Evolutionary conservation across 2,113 vertebrate genomes (phyloP).

Genomic region (Chrysochloris asiatica): DNA sequence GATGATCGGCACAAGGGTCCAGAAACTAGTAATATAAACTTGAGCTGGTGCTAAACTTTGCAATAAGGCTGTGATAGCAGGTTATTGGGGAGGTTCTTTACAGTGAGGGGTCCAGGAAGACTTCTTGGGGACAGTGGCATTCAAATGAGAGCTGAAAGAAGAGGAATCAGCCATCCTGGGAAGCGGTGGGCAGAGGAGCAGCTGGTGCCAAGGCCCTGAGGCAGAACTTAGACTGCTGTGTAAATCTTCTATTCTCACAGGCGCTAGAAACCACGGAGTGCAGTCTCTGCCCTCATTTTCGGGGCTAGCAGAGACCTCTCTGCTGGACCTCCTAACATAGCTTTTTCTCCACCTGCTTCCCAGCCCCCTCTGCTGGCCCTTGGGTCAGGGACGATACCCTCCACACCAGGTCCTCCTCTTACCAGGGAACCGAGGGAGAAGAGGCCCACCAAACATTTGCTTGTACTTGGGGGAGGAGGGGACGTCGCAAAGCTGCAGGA

Average conservation of each 20-base stretch:
- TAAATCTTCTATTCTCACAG: neutral
- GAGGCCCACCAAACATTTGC: constrained; percentile 48
- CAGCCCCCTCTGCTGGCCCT: neutral
- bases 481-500: neutral
- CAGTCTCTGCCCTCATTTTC: neutral
- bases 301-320: too few relatives aligned
- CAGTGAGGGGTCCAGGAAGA: neutral
- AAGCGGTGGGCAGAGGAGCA: neutral
- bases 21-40: neutral
- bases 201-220: neutral
- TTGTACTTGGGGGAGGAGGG: neutral
- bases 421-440: constrained; percentile 1
- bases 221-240: neutral
- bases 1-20: rapidly evolving
- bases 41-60: neutral
- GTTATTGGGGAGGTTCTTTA: neutral
- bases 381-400: neutral
- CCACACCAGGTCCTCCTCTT: neutral
- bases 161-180: neutral
- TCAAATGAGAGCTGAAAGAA: neutral
- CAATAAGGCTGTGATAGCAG: rapidly evolving
- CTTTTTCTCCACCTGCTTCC: neutral
- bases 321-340: neutral
- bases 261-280: neutral
- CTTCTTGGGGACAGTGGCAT: neutral